These are phyloP conservation scores for Pterobdella sp. DNA, from an alignment of 2,888 invertebrate species.

Conservation along the genomic window DNA sequence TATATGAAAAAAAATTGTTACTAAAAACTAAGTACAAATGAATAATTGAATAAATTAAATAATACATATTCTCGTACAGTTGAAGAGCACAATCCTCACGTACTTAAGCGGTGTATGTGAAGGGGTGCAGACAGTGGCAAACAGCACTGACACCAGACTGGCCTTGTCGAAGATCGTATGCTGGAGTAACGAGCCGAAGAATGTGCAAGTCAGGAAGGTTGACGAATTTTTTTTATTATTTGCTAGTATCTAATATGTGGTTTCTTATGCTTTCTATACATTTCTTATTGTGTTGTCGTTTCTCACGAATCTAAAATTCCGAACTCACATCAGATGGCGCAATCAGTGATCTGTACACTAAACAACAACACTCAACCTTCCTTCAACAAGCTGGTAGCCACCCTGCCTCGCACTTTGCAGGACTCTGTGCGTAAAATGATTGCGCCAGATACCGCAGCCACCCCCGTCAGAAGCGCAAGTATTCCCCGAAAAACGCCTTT, in stretches of 20 bases:
- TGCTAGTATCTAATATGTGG: too few species aligned
- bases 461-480: slow-evolving; percentile 41
- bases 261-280: too few species aligned
- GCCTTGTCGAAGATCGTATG: slow-evolving; percentile 67
- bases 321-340: slow-evolving; percentile 52
- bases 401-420: slow-evolving; percentile 52
- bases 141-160: slow-evolving; percentile 55
- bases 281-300: too few species aligned
- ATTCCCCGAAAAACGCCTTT: slow-evolving; percentile 29
- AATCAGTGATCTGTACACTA: slow-evolving; percentile 65
- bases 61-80: slow-evolving; percentile 50
- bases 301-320: background rate
- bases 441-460: slow-evolving; percentile 44
- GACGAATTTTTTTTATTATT: too few species aligned
- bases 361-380: slow-evolving; percentile 85
- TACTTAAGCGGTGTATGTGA: slow-evolving; percentile 47
- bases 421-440: slow-evolving; percentile 51
- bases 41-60: too few species aligned
- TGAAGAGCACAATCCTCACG: slow-evolving; percentile 54
- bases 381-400: slow-evolving; percentile 66
- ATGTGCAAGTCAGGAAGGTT: slow-evolving; percentile 60
- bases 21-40: too few species aligned
- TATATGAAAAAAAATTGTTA: too few species aligned
- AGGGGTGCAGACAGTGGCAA: slow-evolving; percentile 52
- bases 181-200: slow-evolving; percentile 65